Conservation (phyloP, 2,888 invertebrate species). For the Sialis fuliginosa region DNA sequence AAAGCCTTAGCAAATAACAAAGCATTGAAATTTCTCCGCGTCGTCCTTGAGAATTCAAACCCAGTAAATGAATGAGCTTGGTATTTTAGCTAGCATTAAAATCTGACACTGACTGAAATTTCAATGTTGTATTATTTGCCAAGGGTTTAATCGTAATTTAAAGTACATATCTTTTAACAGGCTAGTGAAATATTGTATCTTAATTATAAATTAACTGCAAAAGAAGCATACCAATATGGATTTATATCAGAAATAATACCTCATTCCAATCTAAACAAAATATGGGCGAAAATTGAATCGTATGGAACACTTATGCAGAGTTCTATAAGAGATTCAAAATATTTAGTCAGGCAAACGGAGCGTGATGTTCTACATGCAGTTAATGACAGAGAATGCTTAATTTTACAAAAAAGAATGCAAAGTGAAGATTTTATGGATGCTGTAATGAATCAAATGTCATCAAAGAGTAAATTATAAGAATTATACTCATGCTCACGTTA, state of each 20-base stretch:
- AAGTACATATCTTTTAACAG: constrained; percentile 18
- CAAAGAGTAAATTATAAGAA: constrained; percentile 6
- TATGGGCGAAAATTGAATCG: constrained; percentile 1
- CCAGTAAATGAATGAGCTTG: too few relatives aligned
- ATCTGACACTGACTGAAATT: not conserved
- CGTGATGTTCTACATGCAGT: constrained; percentile 1
- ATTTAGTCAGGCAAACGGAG: constrained; percentile 4
- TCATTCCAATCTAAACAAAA: constrained; percentile 33
- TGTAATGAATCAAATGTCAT: constrained; percentile 1
- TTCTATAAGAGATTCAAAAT: constrained; percentile 2
- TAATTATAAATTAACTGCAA: constrained; percentile 58
- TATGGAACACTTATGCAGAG: not conserved
- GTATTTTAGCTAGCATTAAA: not conserved
- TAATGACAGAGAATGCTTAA: constrained; percentile 6
- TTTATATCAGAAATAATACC: constrained; percentile 67
- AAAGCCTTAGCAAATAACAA: not conserved
- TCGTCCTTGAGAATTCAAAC: not conserved
- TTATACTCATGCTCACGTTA: not conserved
- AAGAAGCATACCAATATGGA: constrained; percentile 59
- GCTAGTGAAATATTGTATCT: constrained; percentile 44
- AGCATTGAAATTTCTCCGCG: not conserved
- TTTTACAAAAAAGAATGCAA: not conserved
- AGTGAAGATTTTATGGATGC: constrained; percentile 6
- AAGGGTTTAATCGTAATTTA: not conserved
- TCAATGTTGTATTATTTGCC: too few relatives aligned